A percentile compares a stretch with the other conserved stretches of the same genome.
These are phyloP conservation scores for Macrotis lagotis DNA, from an alignment of 2,113 vertebrate genomes.

Conservation along the genomic window DNA sequence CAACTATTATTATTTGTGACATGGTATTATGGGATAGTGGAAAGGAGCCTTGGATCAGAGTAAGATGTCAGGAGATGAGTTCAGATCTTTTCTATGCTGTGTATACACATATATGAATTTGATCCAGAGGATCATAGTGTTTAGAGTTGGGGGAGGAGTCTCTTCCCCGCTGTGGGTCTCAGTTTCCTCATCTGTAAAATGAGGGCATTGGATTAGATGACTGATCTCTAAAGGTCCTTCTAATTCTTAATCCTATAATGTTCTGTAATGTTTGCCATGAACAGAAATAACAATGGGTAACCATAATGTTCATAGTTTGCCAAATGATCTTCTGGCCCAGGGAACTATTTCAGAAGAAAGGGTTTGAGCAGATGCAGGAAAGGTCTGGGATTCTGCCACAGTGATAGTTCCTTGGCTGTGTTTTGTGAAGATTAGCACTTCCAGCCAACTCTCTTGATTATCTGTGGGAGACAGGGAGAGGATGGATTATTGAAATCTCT, in stretches of 20 bases:
- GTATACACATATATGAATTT: background rate
- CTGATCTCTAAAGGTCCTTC: background rate
- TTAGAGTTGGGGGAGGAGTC: background rate
- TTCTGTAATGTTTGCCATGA: background rate
- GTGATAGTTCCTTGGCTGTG: conserved; percentile 55
- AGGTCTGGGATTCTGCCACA: conserved; percentile 43
- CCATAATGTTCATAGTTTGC: background rate
- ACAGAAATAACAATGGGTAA: background rate
- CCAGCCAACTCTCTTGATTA: conserved; percentile 59
- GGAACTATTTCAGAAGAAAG: conserved; percentile 4
- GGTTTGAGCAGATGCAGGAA: conserved; percentile 19
- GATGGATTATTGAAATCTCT: conserved; percentile 46
- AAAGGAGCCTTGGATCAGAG: background rate
- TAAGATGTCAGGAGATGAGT: background rate
- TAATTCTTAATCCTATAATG: background rate
- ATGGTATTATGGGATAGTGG: background rate
- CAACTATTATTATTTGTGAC: background rate
- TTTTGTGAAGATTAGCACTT: conserved; percentile 28
- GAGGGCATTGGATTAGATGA: background rate
- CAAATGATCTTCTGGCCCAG: background rate
- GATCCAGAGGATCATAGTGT: background rate
- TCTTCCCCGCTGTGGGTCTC: background rate
- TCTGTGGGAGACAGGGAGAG: conserved; percentile 52
- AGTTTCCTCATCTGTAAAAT: background rate
- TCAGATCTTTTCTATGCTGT: background rate